phyloP scores from a whole-genome alignment of 2,113 vertebrate genomes.

The Colistium nudipinnis region DNA sequence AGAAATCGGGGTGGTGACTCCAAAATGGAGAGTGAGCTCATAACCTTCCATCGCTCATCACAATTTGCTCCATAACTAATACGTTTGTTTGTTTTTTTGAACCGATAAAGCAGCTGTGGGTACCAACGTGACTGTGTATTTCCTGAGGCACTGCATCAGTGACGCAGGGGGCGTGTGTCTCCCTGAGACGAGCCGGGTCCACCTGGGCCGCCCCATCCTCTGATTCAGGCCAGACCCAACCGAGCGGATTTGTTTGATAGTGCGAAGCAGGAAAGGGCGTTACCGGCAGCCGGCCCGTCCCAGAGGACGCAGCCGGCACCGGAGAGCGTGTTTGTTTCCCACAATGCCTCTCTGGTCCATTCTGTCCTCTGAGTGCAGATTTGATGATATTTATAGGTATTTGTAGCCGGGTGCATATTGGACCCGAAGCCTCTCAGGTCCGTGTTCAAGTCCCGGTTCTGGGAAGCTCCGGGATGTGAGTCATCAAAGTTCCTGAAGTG shows the following conservation, averaged over 20 bases:
- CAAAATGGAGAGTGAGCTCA: neutral
- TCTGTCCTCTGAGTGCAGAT: neutral
- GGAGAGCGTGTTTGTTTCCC: neutral
- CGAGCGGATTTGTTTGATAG: neutral
- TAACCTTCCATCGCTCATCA: neutral
- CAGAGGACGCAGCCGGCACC: neutral
- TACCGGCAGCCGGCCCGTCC: neutral
- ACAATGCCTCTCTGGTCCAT: neutral
- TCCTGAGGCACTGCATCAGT: neutral
- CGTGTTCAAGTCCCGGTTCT: neutral
- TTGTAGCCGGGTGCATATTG: too few species aligned
- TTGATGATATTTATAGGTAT: too few species aligned
- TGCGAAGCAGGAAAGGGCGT: neutral
- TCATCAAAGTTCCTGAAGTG: conserved; percentile 1
- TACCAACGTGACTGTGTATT: neutral
- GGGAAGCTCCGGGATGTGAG: neutral
- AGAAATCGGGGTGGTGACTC: neutral
- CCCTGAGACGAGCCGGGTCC: neutral
- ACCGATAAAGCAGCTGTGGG: neutral
- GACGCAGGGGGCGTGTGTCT: too few species aligned
- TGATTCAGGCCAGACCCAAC: neutral
- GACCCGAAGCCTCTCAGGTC: neutral
- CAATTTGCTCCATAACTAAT: neutral
- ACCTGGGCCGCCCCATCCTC: neutral
- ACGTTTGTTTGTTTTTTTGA: neutral